phyloP scores from a whole-genome alignment of 1,140 invertebrate genomes.

The Antheraea mylitta region DNA sequence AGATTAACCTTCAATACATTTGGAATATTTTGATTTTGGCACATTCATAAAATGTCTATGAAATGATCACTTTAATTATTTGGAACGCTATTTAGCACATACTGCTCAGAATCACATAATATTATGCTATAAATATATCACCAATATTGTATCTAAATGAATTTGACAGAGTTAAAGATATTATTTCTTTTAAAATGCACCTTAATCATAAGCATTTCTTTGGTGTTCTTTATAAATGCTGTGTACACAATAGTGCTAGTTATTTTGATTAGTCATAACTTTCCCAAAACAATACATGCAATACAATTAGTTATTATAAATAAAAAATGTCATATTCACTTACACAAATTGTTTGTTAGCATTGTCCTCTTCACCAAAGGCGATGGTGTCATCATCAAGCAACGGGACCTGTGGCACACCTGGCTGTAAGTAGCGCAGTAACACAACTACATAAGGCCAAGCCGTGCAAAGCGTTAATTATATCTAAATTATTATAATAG shows the following conservation, averaged over 20 bases:
- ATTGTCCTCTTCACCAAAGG: conserved; percentile 91
- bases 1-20: no score
- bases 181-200: no score
- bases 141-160: no score
- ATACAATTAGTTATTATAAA: not conserved
- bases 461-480: conserved; percentile 65
- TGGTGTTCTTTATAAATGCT: no score
- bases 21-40: no score
- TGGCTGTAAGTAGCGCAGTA: conserved; percentile 66
- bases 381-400: conserved; percentile 91
- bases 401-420: conserved; percentile 85
- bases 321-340: conserved; percentile 29
- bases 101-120: not conserved
- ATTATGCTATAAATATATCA: not conserved
- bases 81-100: no score
- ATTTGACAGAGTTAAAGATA: no score
- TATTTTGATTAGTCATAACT: not conserved
- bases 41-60: no score
- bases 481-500: not conserved
- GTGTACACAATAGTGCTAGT: not conserved
- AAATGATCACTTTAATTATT: no score
- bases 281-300: not conserved
- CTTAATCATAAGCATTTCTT: no score
- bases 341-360: conserved; percentile 74
- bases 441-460: conserved; percentile 59